Evolutionary conservation across 2,888 invertebrate species (phyloP).

Genomic region (Hypselothyrea guttata): DNA sequence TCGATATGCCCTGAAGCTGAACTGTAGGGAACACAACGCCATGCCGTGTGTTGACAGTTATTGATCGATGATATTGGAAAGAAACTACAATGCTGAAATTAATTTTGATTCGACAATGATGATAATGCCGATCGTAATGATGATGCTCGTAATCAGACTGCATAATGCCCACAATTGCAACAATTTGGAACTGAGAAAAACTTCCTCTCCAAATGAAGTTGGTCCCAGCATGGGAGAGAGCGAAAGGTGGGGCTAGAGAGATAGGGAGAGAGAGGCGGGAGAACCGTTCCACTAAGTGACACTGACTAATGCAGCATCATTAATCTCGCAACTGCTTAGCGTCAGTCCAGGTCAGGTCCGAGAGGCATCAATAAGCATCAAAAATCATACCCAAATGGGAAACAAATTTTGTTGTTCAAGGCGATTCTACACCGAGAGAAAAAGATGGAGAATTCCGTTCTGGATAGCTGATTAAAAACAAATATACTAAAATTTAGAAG

Average conservation of each 20-base stretch:
- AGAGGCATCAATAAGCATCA: conserved; percentile 69
- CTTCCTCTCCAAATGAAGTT: too few relatives aligned
- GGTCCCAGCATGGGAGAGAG: too few relatives aligned
- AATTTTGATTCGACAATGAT: conserved; percentile 56
- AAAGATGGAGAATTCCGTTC: too few relatives aligned
- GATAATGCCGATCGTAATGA: too few relatives aligned
- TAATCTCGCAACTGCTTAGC: conserved; percentile 72
- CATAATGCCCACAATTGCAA: conserved; percentile 48
- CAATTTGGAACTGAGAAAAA: conserved; percentile 26
- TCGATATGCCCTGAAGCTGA: conserved; percentile 3
- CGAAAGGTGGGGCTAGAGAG: background rate
- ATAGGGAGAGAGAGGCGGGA: conserved; percentile 5
- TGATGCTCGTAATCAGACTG: conserved; percentile 27
- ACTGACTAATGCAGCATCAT: conserved; percentile 72
- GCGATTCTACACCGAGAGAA: background rate
- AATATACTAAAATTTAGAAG: too few relatives aligned
- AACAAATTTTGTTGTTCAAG: conserved; percentile 19
- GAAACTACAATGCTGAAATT: conserved; percentile 68
- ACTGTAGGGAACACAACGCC: conserved; percentile 9
- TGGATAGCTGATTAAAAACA: too few relatives aligned
- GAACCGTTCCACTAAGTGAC: conserved; percentile 62
- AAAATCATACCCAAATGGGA: conserved; percentile 22
- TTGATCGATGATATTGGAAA: conserved; percentile 68
- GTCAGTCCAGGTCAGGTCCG: conserved; percentile 46
- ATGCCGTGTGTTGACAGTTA: conserved; percentile 70